Evolutionary conservation across 2,797 vertebrate species (phyloP).

Genomic region (Odontamblyopus rebecca): DNA sequence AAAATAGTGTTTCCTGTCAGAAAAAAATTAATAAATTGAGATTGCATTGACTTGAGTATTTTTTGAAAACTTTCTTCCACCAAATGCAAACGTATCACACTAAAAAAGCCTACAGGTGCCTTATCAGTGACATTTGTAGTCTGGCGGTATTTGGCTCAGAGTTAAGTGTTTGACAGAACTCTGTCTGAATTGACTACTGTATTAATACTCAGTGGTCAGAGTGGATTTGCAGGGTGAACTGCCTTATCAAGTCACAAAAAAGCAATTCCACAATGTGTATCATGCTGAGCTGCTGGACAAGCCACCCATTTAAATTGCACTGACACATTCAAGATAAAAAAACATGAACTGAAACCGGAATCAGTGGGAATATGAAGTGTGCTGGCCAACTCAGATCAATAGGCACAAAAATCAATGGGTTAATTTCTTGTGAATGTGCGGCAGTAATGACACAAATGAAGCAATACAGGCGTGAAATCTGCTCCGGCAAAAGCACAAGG

Average conservation of each 20-base stretch:
- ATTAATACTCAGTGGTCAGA: slow-evolving; percentile 48
- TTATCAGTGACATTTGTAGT: slow-evolving; percentile 4
- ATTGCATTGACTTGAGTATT: not conserved
- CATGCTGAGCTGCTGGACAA: slow-evolving; percentile 39
- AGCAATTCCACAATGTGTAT: slow-evolving; percentile 45
- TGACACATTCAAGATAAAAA: slow-evolving; percentile 23
- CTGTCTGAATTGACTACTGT: slow-evolving; percentile 21
- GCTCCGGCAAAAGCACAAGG: not conserved
- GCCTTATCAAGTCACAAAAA: slow-evolving; percentile 54
- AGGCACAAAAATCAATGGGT: slow-evolving; percentile 10
- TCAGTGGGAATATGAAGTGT: slow-evolving; percentile 13
- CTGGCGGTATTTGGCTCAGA: slow-evolving; percentile 25
- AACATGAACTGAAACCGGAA: slow-evolving; percentile 22
- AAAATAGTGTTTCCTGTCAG: not conserved
- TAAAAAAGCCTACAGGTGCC: not conserved
- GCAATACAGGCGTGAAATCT: slow-evolving; percentile 24
- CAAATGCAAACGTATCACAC: slow-evolving; percentile 6
- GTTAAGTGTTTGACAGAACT: slow-evolving; percentile 34
- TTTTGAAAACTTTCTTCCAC: slow-evolving; percentile 5
- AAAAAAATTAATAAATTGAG: not conserved
- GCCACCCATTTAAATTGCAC: slow-evolving; percentile 48
- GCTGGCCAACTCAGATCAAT: slow-evolving; percentile 13
- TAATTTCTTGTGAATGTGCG: slow-evolving; percentile 20
- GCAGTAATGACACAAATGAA: slow-evolving; percentile 42
- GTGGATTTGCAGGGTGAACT: slow-evolving; percentile 52